Percentiles rank a stretch among this genome's conserved stretches.
phyloP scores from a whole-genome alignment of 2,113 vertebrate genomes.

The Syrmaticus mikado region DNA sequence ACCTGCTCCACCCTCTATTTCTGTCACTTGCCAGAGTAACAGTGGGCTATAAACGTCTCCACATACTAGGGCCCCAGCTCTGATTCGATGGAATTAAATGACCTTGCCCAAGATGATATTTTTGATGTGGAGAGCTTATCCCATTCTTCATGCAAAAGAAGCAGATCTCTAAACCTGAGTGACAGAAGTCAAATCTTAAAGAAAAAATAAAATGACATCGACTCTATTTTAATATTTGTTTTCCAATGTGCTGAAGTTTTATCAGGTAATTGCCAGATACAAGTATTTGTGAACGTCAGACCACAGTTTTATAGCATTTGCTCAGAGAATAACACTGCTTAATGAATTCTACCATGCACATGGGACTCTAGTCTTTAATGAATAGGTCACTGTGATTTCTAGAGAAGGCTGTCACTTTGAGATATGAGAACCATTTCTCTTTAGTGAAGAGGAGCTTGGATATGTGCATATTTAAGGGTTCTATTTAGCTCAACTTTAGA shows the following conservation, averaged over 20 bases:
- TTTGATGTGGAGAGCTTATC: slow-evolving; percentile 30
- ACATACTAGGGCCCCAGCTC: not conserved
- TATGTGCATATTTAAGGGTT: slow-evolving; percentile 59
- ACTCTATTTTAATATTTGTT: slow-evolving; percentile 61
- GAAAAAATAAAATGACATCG: not conserved
- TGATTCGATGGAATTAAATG: slow-evolving; percentile 56
- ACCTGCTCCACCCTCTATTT: slow-evolving; percentile 49
- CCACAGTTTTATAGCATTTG: slow-evolving; percentile 12
- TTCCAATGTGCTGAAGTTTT: not conserved
- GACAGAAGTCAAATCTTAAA: slow-evolving; percentile 26
- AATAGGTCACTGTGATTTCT: slow-evolving; percentile 63
- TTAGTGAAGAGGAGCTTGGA: slow-evolving; percentile 41
- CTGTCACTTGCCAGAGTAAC: slow-evolving; percentile 55
- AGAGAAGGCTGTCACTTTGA: slow-evolving; percentile 66
- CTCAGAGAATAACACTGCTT: slow-evolving; percentile 47
- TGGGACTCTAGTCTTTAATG: slow-evolving; percentile 44
- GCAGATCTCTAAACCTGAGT: not conserved
- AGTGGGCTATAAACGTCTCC: slow-evolving; percentile 30
- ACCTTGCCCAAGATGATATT: slow-evolving; percentile 61
- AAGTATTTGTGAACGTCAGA: slow-evolving; percentile 68
- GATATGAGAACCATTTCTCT: slow-evolving; percentile 67
- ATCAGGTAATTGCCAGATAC: slow-evolving; percentile 19
- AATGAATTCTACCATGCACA: slow-evolving; percentile 63
- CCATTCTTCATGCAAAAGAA: slow-evolving; percentile 50
- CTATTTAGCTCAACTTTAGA: slow-evolving; percentile 38